These are phyloP conservation scores for Patagioenas fasciata DNA, from an alignment of 2,113 vertebrate genomes.

Conservation along the genomic window DNA sequence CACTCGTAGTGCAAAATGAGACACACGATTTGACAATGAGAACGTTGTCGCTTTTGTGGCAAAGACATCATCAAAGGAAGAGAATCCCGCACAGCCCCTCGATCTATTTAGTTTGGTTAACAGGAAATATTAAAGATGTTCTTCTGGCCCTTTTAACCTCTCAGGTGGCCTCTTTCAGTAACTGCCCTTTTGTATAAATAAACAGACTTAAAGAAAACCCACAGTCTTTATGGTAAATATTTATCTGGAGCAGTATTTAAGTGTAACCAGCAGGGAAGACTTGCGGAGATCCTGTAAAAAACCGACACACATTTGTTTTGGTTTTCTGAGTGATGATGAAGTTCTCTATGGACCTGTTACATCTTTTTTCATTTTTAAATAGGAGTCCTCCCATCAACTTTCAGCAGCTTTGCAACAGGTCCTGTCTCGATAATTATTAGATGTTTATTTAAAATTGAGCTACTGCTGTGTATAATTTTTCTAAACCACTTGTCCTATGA, in stretches of 20 bases:
- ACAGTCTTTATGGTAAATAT: conserved; percentile 47
- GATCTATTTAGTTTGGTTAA: background rate
- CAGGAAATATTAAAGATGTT: conserved; percentile 33
- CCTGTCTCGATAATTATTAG: background rate
- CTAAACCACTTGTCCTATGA: background rate
- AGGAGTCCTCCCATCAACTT: background rate
- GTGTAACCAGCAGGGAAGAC: background rate
- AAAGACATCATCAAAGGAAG: background rate
- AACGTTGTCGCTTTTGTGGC: background rate
- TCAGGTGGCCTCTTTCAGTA: conserved; percentile 28
- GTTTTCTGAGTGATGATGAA: background rate
- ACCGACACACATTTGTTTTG: background rate
- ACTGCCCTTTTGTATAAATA: conserved; percentile 33
- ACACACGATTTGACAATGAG: background rate
- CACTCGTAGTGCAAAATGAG: background rate
- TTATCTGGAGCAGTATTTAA: conserved; percentile 35
- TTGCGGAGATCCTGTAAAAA: conserved; percentile 26
- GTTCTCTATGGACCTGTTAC: background rate
- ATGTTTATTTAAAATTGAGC: background rate
- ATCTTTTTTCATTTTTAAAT: too few relatives aligned
- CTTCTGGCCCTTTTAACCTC: conserved; percentile 23
- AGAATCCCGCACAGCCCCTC: background rate
- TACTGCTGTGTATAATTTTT: background rate
- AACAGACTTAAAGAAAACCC: conserved; percentile 10
- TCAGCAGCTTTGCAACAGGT: background rate